Evolutionary conservation across 2,797 vertebrate species (phyloP), one percentile per base, ranked within the genome.

Genomic region (Martes flavigula): DNA sequence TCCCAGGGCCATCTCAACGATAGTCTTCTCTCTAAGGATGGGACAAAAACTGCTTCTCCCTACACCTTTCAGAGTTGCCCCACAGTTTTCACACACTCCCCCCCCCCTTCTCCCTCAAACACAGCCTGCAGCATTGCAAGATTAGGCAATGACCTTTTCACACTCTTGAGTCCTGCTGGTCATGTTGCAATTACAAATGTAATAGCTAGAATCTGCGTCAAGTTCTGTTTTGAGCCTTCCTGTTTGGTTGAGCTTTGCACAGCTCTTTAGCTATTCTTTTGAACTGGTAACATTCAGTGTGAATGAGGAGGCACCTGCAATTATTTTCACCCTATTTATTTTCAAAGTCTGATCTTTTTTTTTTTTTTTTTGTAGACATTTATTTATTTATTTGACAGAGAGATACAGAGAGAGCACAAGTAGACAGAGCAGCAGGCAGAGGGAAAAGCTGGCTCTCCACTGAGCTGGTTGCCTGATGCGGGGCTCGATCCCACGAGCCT

Each of bases 71-170:
- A 51, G 86, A 40, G 54, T 95, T 95, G 20, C 85, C 17, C 56
- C 83, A 81, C n/a, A 40, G 56, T 56, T 81, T 92, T 92, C 12
- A 79, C 68, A 40, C 35, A 58, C 9, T 78, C 20, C 0, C 30
- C 15, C 38, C 68, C 13, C 14, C 15, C 48, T 32, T n/a, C 84
- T 51, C n/a, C 6, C 18, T 27, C 62, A 78, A 64, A n/a, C 60
- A 68, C 70, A 46, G 14, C 9, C 85, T 58, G 32, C 14, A 20
- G 70, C 32, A 12, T 70, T 30, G 10, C 38, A 23, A 12, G 62
- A 56, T 73, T 79, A 82, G 83, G 85, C 92, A 95, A 96, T 66
- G 92, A 82, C 51, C 88, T 91, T 91, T 94, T 85, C 96, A 85
- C 93, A 87, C 82, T 79, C 92, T 46, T 1, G 7, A 81, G 62